Base-by-base conservation (phyloP, 2,797 vertebrate species). In the Lepilemur ruficaudatus region DNA sequence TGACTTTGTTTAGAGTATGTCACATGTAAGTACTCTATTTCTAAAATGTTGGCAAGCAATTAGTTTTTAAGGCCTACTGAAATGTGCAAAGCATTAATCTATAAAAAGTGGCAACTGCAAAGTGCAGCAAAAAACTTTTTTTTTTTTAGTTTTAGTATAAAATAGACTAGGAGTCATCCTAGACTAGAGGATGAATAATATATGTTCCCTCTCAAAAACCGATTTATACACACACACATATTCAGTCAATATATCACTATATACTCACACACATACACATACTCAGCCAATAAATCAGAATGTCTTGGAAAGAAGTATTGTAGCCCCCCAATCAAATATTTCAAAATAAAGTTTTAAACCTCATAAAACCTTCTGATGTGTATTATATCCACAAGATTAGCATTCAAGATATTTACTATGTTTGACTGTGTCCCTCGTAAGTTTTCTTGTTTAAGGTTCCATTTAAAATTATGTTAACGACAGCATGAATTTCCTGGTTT, bases 71-170 rank as follows among this genome's bases (percentile, higher is more conserved):
- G 94, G 59, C 67, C 35, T 2, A 96, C 30, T 98, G 92, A 94
- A 96, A 72, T 72, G 97, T 97, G 95, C 94, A 98, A 98, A 97
- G 88, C n/a, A 67, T 83, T 94, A 18, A 80, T 82, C 65, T 92
- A 92, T 59, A 22, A 41, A 97, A 98, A 97, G 97, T 52, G 97
- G 96, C 38, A 35, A 61, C 97, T 96, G 96, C 97, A 67, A 1
- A 73, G 95, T 50, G 90, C 89, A 84, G 97, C 0, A 9, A 2
- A 57, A 48, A 13, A 50, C 7, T 18, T 65, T 82, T 92, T 76
- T 67, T 57, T 17, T 43, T 76, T 65, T 38, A 86, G 38, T 94
- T 97, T 92, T 28, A 25, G 69, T 57, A 65, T 11, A 79, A 94
- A 14, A 88, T 25, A 48, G 72, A 10, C 89, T 59, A 94, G 88